Percentiles rank a stretch among this genome's conserved stretches.
phyloP scores from a whole-genome alignment of 2,888 invertebrate species.

The Hesperia comma region DNA sequence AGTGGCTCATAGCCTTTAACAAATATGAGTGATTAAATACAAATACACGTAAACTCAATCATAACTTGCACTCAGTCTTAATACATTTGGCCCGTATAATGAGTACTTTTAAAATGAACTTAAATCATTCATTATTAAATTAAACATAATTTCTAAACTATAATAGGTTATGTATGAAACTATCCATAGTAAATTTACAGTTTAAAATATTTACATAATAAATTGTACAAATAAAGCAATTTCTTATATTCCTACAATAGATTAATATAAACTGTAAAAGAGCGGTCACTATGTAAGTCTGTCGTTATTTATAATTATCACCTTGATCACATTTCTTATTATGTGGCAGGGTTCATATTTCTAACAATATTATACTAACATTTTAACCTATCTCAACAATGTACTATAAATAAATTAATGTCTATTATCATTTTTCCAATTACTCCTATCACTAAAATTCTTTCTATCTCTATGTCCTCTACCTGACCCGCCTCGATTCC shows the following conservation, averaged over 20 bases:
- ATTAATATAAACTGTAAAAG: constrained; percentile 60
- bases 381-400: constrained; percentile 40
- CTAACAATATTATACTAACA: constrained; percentile 37
- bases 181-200: constrained; percentile 45
- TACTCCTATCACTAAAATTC: constrained; percentile 78
- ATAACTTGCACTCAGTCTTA: constrained; percentile 79
- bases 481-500: constrained; percentile 75
- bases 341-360: constrained; percentile 63
- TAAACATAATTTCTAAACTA: constrained; percentile 47
- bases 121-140: constrained; percentile 45
- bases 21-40: constrained; percentile 11
- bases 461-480: constrained; percentile 79
- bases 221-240: constrained; percentile 48
- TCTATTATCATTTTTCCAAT: constrained; percentile 82
- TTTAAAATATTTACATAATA: constrained; percentile 60
- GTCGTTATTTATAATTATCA: constrained; percentile 66
- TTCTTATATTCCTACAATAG: constrained; percentile 42
- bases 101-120: constrained; percentile 66
- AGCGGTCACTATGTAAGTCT: constrained; percentile 59
- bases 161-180: constrained; percentile 47
- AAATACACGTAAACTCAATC: constrained; percentile 51
- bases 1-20: constrained; percentile 27
- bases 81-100: constrained; percentile 80
- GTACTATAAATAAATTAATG: constrained; percentile 62
- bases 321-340: constrained; percentile 70